Percentiles rank a stretch among this genome's conserved stretches.
These are phyloP conservation scores for Athalia cordata DNA, from an alignment of 2,888 invertebrate genomes.

Conservation along the genomic window DNA sequence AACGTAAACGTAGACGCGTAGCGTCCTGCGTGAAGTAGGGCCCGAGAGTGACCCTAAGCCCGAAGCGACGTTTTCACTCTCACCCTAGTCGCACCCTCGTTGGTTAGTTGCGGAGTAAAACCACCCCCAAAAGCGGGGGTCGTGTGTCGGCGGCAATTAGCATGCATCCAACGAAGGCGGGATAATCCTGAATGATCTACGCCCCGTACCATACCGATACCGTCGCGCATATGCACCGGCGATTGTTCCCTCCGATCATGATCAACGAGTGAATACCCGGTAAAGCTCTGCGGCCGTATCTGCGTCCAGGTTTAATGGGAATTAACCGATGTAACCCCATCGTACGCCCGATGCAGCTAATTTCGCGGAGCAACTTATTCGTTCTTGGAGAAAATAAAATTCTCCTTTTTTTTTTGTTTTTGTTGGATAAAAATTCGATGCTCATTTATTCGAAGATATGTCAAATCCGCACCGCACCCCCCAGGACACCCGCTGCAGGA, in stretches of 20 bases:
- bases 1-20: neutral
- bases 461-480: too few species aligned
- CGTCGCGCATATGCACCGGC: constrained; percentile 54
- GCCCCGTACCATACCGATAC: constrained; percentile 56
- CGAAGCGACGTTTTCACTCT: constrained; percentile 27
- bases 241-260: constrained; percentile 35
- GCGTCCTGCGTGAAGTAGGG: neutral
- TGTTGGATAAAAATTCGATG: neutral
- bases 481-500: too few species aligned
- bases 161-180: constrained; percentile 61
- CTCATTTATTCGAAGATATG: too few species aligned
- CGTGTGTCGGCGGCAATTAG: constrained; percentile 62
- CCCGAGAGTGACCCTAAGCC: neutral
- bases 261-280: constrained; percentile 25
- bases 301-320: neutral
- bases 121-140: constrained; percentile 18
- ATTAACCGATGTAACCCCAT: neutral
- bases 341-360: neutral
- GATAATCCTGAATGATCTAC: constrained; percentile 65
- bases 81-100: constrained; percentile 1
- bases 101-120: constrained; percentile 2
- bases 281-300: constrained; percentile 17
- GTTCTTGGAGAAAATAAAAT: neutral
- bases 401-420: neutral
- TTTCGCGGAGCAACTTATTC: neutral